A percentile compares a stretch with the other conserved stretches of the same genome.
These are phyloP conservation scores for Leuciscus waleckii DNA, from an alignment of 2,797 vertebrate species.

Conservation along the genomic window DNA sequence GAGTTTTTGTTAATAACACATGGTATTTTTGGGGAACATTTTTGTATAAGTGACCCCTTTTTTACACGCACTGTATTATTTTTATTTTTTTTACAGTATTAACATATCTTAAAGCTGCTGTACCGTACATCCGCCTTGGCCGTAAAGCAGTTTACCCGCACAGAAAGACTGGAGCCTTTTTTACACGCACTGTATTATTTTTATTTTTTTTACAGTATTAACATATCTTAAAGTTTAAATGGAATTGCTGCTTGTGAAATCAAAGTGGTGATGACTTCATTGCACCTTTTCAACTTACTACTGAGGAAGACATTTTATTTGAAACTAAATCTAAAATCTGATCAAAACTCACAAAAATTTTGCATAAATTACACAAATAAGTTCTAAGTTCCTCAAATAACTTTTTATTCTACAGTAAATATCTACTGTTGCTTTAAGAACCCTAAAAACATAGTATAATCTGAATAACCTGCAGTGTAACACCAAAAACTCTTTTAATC, in stretches of 20 bases:
- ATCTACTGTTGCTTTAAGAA: neutral
- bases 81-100: neutral
- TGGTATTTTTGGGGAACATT: neutral
- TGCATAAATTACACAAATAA: neutral
- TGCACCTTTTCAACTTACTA: neutral
- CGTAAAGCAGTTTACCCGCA: no score
- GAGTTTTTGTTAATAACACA: neutral
- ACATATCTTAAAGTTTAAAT: neutral
- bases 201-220: neutral
- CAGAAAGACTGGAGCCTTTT: no score
- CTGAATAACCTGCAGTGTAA: neutral
- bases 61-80: neutral
- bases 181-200: neutral
- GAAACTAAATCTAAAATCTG: neutral
- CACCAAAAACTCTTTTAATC: neutral
- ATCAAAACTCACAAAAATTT: neutral
- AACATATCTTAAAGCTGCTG: neutral
- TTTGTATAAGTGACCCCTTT: neutral
- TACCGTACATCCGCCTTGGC: no score
- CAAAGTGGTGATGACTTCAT: neutral
- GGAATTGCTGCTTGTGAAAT: neutral
- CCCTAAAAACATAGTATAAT: no score
- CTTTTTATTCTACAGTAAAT: neutral
- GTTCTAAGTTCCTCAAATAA: neutral
- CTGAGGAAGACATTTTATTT: no score